Evolutionary conservation across 2,888 invertebrate genomes (phyloP), one percentile per base, ranked within the genome.

Genomic region (Tinea semifulvella): DNA sequence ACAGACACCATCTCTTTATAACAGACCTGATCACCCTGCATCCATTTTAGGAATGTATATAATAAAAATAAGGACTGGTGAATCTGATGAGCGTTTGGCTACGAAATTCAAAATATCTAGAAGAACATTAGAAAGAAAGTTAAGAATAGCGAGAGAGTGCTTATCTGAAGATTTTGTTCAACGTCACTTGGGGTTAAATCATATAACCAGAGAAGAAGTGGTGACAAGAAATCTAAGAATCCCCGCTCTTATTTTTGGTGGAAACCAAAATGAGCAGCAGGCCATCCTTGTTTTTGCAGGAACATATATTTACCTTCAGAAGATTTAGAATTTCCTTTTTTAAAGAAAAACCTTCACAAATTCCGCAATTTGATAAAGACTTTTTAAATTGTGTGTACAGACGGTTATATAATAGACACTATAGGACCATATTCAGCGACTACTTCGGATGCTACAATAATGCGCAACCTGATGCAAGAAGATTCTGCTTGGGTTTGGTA

Each of bases 111-210:
- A 20, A 3, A 39, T 39, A 11, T 39, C 39, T 2, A 18, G 50
- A 80, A 86, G 61, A 84, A 84, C 39, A 60, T 82, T 51, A 82
- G 73, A 55, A 84, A 72, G 86, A 85, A 60, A 72, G 64, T 27
- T 60, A 58, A 42, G 61, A 63, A 48, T 46, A 47, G 52, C 46
- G 18, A 46, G 51, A 47, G 42, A 53, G 50, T 48, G 49, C 31
- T 42, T 49, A 48, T 28, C 45, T 18, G 20, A 40, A 13, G 47
- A 50, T 38, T 50, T 49, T 49, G 43, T 48, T 11, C 42, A 48
- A 35, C 46, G 35, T 17, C 35, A 48, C 47, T 28, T 52, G 22
- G 50, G 48, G 13, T 31, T 48, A 38, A 19, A 52, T 45, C 51
- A 51, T 43, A 44, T 52, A 25, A 42, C 42, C 5, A 45, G 49